Conservation (phyloP, 1,140 invertebrate species). For the Araneus ventricosus region DNA sequence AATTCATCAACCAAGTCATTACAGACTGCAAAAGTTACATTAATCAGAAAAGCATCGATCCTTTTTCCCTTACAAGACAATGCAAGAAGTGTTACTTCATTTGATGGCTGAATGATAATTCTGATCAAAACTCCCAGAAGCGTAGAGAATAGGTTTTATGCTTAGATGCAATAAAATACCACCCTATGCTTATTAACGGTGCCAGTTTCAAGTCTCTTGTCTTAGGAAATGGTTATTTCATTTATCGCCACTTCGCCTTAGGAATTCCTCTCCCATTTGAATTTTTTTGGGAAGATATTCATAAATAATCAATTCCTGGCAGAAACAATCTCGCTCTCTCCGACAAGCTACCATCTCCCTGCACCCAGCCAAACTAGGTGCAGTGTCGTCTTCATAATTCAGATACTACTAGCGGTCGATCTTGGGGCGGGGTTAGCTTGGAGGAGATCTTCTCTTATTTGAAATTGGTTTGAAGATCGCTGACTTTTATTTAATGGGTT, state of each 20-base stretch:
- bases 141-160: constrained; percentile 31
- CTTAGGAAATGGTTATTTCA: constrained; percentile 21
- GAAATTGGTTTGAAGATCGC: constrained; percentile 28
- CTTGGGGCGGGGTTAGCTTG: not conserved
- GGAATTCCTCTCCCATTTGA: constrained; percentile 71
- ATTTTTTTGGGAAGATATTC: constrained; percentile 69
- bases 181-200: constrained; percentile 28
- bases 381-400: constrained; percentile 70
- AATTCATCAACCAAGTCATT: constrained; percentile 1
- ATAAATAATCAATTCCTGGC: constrained; percentile 70
- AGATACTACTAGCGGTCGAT: constrained; percentile 13
- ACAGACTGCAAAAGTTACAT: not conserved
- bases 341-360: constrained; percentile 6
- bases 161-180: constrained; percentile 36
- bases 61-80: not conserved
- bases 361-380: constrained; percentile 61
- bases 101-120: constrained; percentile 26
- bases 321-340: constrained; percentile 65
- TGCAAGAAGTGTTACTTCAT: not conserved
- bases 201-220: constrained; percentile 52
- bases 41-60: constrained; percentile 33
- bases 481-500: constrained; percentile 38
- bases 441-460: not conserved
- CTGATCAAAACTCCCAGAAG: constrained; percentile 29
- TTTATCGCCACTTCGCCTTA: constrained; percentile 47